Conservation (phyloP, 2,888 invertebrate species). For the Thyatira batis region DNA sequence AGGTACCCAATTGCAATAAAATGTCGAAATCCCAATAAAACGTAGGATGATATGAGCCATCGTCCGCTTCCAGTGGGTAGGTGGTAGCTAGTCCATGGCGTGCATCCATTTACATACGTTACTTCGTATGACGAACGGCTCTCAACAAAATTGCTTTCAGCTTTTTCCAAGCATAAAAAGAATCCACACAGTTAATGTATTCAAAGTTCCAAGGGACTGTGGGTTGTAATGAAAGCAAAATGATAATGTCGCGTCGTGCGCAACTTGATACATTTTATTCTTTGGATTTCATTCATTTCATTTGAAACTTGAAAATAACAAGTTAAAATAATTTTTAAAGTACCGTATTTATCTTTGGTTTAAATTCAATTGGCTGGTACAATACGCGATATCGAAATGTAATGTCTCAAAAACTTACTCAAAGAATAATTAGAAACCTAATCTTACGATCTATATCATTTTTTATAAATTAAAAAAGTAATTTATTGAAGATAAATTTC, state of each 20-base stretch:
- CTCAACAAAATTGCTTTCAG: conserved; percentile 59
- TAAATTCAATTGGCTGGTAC: too few species aligned
- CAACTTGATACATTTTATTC: not conserved
- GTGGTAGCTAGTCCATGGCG: conserved; percentile 18
- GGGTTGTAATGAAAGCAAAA: conserved; percentile 9
- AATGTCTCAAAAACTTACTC: too few species aligned
- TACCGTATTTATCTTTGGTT: too few species aligned
- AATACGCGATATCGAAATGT: too few species aligned
- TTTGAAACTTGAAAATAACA: too few species aligned
- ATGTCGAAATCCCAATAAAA: conserved; percentile 29
- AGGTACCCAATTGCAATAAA: conserved; percentile 24
- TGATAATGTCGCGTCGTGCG: conserved; percentile 6
- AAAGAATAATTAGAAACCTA: too few species aligned
- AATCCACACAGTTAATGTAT: conserved; percentile 34
- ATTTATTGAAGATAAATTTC: too few species aligned
- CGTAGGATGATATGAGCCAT: conserved; percentile 4
- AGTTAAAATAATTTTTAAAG: too few species aligned
- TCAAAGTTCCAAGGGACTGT: conserved; percentile 25
- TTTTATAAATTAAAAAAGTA: too few species aligned
- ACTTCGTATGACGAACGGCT: conserved; percentile 40
- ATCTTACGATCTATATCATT: too few species aligned
- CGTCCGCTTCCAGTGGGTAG: conserved; percentile 5
- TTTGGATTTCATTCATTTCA: too few species aligned
- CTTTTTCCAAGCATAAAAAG: conserved; percentile 41
- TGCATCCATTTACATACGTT: conserved; percentile 52